These are phyloP conservation scores for Pachliopta kotzebuea DNA, from an alignment of 2,888 invertebrate species.

Conservation along the genomic window DNA sequence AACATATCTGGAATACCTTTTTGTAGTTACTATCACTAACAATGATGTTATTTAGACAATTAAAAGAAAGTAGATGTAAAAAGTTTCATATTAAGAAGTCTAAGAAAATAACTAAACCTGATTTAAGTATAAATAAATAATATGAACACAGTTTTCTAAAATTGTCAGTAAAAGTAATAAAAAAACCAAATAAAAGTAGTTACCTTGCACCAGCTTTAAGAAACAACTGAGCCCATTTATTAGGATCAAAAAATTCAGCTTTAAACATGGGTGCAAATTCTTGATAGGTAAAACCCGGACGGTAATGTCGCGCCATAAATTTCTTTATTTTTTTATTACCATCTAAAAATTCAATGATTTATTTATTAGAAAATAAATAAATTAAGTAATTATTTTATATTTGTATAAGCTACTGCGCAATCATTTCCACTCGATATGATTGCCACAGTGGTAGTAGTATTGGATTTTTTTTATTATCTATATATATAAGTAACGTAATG, in stretches of 20 bases:
- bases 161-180: not conserved
- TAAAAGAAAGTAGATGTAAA: not conserved
- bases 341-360: slow-evolving; percentile 39
- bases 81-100: not conserved
- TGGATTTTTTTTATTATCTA: no score
- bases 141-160: not conserved
- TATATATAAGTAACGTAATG: no score
- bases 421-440: no score
- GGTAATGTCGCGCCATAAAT: slow-evolving; percentile 92
- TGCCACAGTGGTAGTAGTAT: no score
- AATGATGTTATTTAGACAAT: not conserved
- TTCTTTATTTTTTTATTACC: slow-evolving; percentile 65
- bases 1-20: slow-evolving; percentile 80
- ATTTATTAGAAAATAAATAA: not conserved
- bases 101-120: no score
- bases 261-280: slow-evolving; percentile 94
- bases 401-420: no score
- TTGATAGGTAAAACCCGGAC: slow-evolving; percentile 92
- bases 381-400: not conserved
- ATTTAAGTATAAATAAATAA: not conserved
- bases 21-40: not conserved
- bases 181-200: not conserved
- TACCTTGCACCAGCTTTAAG: slow-evolving; percentile 92
- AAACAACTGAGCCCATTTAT: slow-evolving; percentile 92
- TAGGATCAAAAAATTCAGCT: slow-evolving; percentile 93